phyloP scores from a whole-genome alignment of 1,140 invertebrate species.

The Tenebrio molitor region DNA sequence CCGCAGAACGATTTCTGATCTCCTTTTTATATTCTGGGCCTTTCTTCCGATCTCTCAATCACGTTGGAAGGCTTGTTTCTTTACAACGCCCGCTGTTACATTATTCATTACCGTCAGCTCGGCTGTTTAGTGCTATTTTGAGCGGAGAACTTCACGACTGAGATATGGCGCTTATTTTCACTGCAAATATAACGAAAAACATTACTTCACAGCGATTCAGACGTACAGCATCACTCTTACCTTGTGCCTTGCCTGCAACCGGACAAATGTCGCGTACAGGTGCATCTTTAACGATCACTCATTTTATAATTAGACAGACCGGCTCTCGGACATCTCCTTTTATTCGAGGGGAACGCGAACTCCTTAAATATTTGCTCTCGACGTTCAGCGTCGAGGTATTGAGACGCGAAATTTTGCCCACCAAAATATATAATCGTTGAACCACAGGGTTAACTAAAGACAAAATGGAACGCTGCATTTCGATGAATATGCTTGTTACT shows the following conservation, averaged over 20 bases:
- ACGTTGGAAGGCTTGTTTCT: conserved; percentile 64
- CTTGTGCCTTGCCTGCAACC: conserved; percentile 13
- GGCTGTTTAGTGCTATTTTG: conserved; percentile 59
- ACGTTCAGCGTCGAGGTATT: no score
- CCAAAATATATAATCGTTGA: no score
- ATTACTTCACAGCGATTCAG: conserved; percentile 13
- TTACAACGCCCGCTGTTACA: conserved; percentile 63
- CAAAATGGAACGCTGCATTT: no score
- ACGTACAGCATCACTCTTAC: conserved; percentile 20
- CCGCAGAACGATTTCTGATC: conserved; percentile 65
- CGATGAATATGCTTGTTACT: no score
- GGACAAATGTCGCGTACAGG: conserved; percentile 34
- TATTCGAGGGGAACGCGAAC: background rate
- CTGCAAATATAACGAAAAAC: conserved; percentile 47
- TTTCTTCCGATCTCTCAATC: conserved; percentile 64
- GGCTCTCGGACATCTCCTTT: conserved; percentile 12
- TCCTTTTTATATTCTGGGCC: conserved; percentile 65
- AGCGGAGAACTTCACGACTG: conserved; percentile 46
- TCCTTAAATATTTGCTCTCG: conserved; percentile 10
- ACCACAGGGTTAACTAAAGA: no score
- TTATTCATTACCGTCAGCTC: conserved; percentile 63
- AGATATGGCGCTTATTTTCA: conserved; percentile 47
- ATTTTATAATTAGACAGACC: conserved; percentile 43
- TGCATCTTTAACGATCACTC: conserved; percentile 30
- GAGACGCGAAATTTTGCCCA: no score